Base-by-base conservation (phyloP, 2,888 invertebrate genomes). In the Embidobia sp. region DNA sequence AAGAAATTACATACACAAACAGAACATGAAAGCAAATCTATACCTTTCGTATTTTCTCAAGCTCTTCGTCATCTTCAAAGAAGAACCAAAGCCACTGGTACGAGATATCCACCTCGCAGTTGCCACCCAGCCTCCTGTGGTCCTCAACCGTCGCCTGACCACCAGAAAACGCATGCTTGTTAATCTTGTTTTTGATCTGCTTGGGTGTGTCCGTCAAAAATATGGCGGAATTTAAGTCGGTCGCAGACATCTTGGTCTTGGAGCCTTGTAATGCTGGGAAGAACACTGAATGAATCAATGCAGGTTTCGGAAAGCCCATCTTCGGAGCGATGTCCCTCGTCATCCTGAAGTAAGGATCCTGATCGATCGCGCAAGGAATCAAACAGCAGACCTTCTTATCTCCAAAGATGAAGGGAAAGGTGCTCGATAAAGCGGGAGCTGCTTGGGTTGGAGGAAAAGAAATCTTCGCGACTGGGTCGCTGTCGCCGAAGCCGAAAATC, bases 271-370 rank as follows among this genome's bases (percentile, higher is more conserved):
- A 90, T 0, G 98, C 96, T 0, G 98, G 98, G 79, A 98, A 95
- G 87, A 99, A 98, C 72, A 93, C 91, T 10, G 97, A 95, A 88
- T 97, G 97, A 22, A 97, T 87, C 37, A 97, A 90, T 2, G 98
- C 93, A 59, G 99, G 97, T 90, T 99, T 97, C 10, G 94, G 93
- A 90, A 93, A 92, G 82, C 97, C 95, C 8, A 99, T 90, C 7
- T 95, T 93, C 0, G 98, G 97, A 0, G 98, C 97, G n/a, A 98
- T 98, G 90, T 99, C 99, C 57, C 99, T 93, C 0, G 98, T 95
- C 98, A 99, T 98, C 26, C 99, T 93, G 90, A 99, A 99, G 90
- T 99, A 99, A 0, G 99, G 99, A 91, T 99, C 99, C 92, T 99
- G 99, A 91, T 99, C 99, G 80, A 99, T 99, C 5, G 98, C 99